Evolutionary conservation across 2,113 vertebrate species (phyloP), one percentile per base, ranked within the genome.

Genomic region (Trichechus manatus): DNA sequence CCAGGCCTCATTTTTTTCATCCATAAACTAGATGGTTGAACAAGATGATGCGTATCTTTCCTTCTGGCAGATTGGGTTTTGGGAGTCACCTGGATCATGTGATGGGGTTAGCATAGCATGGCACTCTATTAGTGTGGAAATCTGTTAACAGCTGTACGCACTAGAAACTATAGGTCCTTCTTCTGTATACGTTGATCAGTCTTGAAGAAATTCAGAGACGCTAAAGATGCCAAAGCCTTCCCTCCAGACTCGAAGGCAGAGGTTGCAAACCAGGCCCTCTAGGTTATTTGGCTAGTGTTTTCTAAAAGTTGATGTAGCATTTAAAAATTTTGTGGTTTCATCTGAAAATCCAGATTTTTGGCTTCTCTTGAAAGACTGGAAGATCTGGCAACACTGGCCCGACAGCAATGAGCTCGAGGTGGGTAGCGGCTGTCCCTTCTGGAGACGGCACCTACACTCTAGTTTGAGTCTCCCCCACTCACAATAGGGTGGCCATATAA

Each of bases 341-440:
- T 33, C 63, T 83, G 70, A 31, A 87, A 83, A 92, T 61, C 27
- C 93, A 87, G 78, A 92, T n/a, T 95, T 95, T 56, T 70, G 83
- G 68, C 79, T 93, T 74, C 75, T 92, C 80, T 91, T 80, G 59
- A 63, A 92, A 87, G 70, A 80, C 15, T 22, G 39, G 68, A 63
- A 20, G 77, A 72, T 66, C 47, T 78, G 89, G 56, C 33, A 31
- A 63, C 63, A 27, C 1, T 31, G 53, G 78, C 22, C 14, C 42
- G 63, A 47, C 25, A 20, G 87, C 50, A 50, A 89, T 93, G 61
- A 74, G 63, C 22, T 1, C 68, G 77, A 70, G 11, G 93, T 86
- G 75, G 77, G 59, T 19, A 88, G 89, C 93, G 63, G 64, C 75
- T 87, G 47, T 53, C 56, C 59, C 5, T 31, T 83, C 53, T 36